These are phyloP conservation scores for Dicrurus megarhynchus DNA, from an alignment of 2,113 vertebrate species.

Conservation along the genomic window DNA sequence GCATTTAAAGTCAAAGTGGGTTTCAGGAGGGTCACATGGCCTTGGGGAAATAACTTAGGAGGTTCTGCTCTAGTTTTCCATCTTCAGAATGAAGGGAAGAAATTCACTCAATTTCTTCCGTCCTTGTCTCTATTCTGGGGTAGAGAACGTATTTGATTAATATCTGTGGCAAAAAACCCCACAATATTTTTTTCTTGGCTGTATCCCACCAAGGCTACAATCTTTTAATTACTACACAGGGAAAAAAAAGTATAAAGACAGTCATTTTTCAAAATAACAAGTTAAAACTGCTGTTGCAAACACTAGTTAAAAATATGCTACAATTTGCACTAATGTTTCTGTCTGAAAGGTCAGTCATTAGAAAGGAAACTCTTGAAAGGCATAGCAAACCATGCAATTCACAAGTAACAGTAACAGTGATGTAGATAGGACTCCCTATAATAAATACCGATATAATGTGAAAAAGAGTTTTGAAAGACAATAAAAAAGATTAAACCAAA, in stretches of 20 bases:
- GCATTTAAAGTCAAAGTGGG: neutral
- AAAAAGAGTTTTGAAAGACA: constrained; percentile 41
- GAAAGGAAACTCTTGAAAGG: constrained; percentile 48
- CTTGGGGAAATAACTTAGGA: neutral
- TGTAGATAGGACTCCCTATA: constrained; percentile 36
- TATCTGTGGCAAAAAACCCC: neutral
- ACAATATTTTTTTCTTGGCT: neutral
- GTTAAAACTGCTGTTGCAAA: neutral
- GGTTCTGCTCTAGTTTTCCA: neutral
- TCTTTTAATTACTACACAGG: neutral
- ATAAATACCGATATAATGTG: constrained; percentile 40
- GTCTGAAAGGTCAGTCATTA: constrained; percentile 17
- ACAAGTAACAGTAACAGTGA: constrained; percentile 47
- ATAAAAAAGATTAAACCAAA: constrained; percentile 61
- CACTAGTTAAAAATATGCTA: neutral
- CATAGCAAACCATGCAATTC: constrained; percentile 25
- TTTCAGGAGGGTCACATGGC: neutral
- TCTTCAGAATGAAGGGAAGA: neutral
- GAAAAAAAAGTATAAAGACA: neutral
- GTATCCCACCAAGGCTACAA: neutral
- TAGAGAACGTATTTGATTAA: neutral
- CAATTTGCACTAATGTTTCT: neutral
- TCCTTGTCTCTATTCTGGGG: neutral
- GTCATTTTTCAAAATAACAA: neutral
- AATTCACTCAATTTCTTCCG: neutral